Percentiles rank a stretch among this genome's conserved stretches.
These are phyloP conservation scores for Corythaixoides concolor DNA, from an alignment of 2,113 vertebrate genomes.

Conservation along the genomic window DNA sequence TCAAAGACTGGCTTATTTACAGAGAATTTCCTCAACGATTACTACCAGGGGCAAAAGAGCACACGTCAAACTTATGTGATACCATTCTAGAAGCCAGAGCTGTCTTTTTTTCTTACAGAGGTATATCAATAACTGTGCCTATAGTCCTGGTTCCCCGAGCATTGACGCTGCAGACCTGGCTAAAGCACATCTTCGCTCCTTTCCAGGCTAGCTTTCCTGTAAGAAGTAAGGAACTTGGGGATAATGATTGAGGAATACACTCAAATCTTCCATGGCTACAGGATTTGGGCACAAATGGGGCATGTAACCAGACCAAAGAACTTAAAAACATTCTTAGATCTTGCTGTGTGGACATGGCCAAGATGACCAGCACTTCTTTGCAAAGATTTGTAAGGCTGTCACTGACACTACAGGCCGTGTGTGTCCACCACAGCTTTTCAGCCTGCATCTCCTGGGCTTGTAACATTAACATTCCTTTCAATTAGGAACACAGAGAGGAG, in stretches of 20 bases:
- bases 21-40: neutral
- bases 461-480: neutral
- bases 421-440: conserved; percentile 11
- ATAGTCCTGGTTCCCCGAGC: neutral
- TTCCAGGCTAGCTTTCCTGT: neutral
- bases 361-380: neutral
- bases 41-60: neutral
- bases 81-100: neutral
- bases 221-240: neutral
- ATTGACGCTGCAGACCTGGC: neutral
- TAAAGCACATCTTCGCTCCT: neutral
- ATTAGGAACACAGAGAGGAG: neutral
- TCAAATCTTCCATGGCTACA: neutral
- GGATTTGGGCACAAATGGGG: neutral
- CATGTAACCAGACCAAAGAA: neutral
- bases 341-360: neutral
- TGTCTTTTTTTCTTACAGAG: neutral
- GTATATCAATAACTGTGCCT: neutral
- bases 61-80: neutral
- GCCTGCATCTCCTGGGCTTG: neutral
- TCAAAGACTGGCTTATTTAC: neutral
- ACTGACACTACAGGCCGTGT: neutral
- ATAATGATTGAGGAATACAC: neutral
- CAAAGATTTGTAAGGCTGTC: neutral
- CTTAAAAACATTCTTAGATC: neutral